Evolutionary conservation across 2,888 invertebrate genomes (phyloP).

Genomic region (Oscheius onirici): DNA sequence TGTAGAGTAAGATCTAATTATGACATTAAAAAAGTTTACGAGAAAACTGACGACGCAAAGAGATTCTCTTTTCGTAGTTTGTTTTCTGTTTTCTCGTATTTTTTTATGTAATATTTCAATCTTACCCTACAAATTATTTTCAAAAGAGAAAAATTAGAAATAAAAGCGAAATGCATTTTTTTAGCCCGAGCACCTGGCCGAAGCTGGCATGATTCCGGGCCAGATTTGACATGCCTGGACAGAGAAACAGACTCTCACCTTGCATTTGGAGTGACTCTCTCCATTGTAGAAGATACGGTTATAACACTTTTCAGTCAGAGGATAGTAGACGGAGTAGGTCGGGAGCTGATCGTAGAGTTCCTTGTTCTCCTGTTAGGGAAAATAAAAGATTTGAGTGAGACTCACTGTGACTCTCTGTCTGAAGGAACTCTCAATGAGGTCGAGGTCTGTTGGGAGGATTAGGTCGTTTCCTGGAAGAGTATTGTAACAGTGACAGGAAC

Average conservation of each 20-base stretch:
- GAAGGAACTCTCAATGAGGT: neutral
- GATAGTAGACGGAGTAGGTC: constrained; percentile 58
- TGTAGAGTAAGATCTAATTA: too few species aligned
- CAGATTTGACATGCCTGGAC: too few species aligned
- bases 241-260: constrained; percentile 28
- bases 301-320: constrained; percentile 65
- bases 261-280: constrained; percentile 44
- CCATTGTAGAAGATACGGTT: constrained; percentile 65
- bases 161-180: too few species aligned
- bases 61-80: too few species aligned
- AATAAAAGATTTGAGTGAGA: neutral
- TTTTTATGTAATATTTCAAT: too few species aligned
- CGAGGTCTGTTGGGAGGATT: neutral
- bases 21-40: too few species aligned
- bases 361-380: neutral
- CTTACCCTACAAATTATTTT: too few species aligned
- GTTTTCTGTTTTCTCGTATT: neutral
- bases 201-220: too few species aligned
- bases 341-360: constrained; percentile 53
- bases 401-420: constrained; percentile 5
- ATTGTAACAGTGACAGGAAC: too few species aligned
- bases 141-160: too few species aligned
- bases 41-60: too few species aligned
- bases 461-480: constrained; percentile 12
- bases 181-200: too few species aligned